phyloP scores from a whole-genome alignment of 2,888 invertebrate genomes.

The Bursaphelenchus okinawaensis region DNA sequence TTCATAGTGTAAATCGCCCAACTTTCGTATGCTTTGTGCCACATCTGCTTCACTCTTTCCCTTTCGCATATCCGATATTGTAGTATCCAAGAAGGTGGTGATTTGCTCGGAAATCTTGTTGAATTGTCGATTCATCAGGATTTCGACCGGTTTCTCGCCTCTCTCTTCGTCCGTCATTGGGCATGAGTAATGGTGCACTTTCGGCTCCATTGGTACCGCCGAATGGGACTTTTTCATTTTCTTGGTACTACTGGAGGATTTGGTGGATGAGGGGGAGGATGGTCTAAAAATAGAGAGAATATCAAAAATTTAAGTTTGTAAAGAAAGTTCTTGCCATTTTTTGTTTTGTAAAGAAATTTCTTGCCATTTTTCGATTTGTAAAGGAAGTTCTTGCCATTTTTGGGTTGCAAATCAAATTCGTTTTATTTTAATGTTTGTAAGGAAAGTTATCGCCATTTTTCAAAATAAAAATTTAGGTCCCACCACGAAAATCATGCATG shows the following conservation, averaged over 20 bases:
- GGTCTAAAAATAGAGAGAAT: no score
- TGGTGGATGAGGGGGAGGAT: neutral
- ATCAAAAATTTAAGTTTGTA: no score
- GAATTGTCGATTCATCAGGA: constrained; percentile 25
- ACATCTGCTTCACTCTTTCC: constrained; percentile 3
- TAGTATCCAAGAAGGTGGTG: constrained; percentile 39
- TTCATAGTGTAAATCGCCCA: constrained; percentile 46
- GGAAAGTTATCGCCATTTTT: no score
- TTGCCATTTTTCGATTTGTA: no score
- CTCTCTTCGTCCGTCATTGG: neutral
- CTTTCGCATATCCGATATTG: constrained; percentile 3
- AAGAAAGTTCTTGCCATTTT: no score
- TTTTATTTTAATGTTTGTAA: no score
- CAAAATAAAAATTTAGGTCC: no score
- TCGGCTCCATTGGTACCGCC: neutral
- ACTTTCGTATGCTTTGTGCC: constrained; percentile 29
- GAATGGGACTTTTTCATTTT: neutral
- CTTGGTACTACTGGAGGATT: neutral
- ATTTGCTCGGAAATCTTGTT: constrained; percentile 45
- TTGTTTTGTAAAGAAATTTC: no score
- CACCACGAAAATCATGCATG: no score
- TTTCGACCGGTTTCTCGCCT: constrained; percentile 13
- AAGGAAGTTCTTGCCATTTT: no score
- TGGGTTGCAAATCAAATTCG: no score
- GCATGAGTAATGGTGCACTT: neutral